Evolutionary conservation across 2,888 invertebrate species (phyloP).

Genomic region (Allolobophora icterica): DNA sequence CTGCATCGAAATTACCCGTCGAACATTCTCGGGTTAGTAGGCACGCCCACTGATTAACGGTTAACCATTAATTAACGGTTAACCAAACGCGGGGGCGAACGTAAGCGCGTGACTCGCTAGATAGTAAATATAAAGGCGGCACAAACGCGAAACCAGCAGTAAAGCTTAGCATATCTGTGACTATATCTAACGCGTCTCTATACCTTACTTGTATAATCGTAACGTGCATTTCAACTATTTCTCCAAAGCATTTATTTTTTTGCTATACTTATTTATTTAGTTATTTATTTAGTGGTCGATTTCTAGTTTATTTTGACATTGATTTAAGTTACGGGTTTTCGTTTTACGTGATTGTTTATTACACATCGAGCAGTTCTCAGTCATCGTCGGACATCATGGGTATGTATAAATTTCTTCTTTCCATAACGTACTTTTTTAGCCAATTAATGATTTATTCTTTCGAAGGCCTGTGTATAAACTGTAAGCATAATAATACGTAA

Average conservation of each 20-base stretch:
- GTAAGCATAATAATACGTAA: no score
- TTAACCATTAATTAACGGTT: no score
- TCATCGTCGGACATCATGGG: background rate
- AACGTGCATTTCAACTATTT: constrained; percentile 17
- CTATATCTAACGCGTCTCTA: background rate
- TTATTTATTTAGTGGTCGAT: background rate
- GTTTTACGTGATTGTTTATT: background rate
- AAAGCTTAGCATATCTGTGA: background rate
- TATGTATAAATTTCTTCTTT: background rate
- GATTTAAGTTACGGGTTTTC: background rate
- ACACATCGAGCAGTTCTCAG: background rate
- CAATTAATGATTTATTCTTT: background rate
- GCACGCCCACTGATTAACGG: no score
- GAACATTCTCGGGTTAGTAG: no score
- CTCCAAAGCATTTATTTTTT: background rate
- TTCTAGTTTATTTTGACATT: background rate
- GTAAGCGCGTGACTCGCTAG: no score
- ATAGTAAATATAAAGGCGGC: background rate
- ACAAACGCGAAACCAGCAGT: background rate
- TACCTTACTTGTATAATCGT: background rate
- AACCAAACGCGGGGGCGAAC: no score
- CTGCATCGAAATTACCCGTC: no score
- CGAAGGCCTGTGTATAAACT: no score
- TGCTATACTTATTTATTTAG: background rate
- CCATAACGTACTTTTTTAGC: background rate